Percentiles rank a stretch among this genome's conserved stretches.
Evolutionary conservation across 2,113 vertebrate genomes (phyloP).

Genomic region (Connochaetes taurinus): DNA sequence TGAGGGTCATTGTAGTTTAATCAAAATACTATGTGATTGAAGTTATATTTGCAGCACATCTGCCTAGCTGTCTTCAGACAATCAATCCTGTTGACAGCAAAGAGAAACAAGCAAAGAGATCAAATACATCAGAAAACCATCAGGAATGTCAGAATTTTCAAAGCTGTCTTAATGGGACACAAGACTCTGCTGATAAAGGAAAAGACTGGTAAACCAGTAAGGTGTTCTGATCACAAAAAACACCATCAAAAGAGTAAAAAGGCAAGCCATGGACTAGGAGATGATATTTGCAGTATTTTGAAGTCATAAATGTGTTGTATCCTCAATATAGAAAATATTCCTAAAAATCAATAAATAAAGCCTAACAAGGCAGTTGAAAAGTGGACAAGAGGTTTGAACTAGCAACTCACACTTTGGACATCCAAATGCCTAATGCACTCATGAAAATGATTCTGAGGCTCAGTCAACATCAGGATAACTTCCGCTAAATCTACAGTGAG

Average conservation of each 20-base stretch:
- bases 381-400: not conserved
- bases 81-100: not conserved
- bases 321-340: not conserved
- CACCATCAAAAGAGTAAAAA: too few species aligned
- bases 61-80: not conserved
- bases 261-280: fast-evolving
- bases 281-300: not conserved
- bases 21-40: not conserved
- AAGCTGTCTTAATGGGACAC: not conserved
- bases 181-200: not conserved
- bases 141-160: not conserved
- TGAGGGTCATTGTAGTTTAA: not conserved
- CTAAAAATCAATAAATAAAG: not conserved
- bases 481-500: fast-evolving
- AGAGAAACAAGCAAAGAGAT: not conserved
- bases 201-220: not conserved
- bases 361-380: not conserved
- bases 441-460: not conserved
- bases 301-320: not conserved
- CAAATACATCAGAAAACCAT: not conserved
- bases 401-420: not conserved
- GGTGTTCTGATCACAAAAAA: not conserved
- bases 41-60: not conserved
- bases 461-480: too few species aligned
- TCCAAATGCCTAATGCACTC: not conserved